phyloP scores from a whole-genome alignment of 2,888 invertebrate species.

The Oconnorella tubifera region DNA sequence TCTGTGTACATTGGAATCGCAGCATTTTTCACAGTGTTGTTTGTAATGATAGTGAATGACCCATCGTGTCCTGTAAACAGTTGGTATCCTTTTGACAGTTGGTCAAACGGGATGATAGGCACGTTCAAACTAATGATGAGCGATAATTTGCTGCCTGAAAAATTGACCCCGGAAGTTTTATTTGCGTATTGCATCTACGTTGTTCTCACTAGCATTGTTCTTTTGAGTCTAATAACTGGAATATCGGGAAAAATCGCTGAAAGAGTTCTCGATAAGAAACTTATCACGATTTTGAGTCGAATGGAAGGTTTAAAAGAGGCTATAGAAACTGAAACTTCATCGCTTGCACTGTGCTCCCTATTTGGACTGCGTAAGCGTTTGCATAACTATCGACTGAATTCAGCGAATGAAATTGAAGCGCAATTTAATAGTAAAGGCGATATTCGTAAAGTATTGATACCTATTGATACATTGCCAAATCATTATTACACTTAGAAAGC shows the following conservation, averaged over 20 bases:
- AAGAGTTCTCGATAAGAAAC: background rate
- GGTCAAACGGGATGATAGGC: background rate
- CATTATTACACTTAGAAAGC: too few relatives aligned
- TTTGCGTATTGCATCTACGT: background rate
- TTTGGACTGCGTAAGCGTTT: too few relatives aligned
- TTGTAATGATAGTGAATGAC: background rate
- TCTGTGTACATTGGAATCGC: background rate
- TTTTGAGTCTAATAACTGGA: background rate
- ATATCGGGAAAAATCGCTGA: background rate
- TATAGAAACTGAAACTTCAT: background rate
- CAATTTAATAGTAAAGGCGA: too few relatives aligned
- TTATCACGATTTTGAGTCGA: background rate
- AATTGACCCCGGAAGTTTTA: background rate
- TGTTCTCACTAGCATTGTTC: background rate
- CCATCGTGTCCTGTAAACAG: background rate
- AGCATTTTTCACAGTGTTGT: background rate
- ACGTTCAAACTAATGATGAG: constrained; percentile 3
- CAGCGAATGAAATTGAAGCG: too few relatives aligned
- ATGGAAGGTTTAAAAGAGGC: background rate
- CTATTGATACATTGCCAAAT: too few relatives aligned
- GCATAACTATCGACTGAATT: too few relatives aligned
- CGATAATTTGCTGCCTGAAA: background rate
- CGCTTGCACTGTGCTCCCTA: too few relatives aligned
- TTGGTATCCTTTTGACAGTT: background rate
- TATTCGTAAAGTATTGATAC: too few relatives aligned